Conservation (phyloP, 2,797 vertebrate genomes). For the Columba guinea region DNA sequence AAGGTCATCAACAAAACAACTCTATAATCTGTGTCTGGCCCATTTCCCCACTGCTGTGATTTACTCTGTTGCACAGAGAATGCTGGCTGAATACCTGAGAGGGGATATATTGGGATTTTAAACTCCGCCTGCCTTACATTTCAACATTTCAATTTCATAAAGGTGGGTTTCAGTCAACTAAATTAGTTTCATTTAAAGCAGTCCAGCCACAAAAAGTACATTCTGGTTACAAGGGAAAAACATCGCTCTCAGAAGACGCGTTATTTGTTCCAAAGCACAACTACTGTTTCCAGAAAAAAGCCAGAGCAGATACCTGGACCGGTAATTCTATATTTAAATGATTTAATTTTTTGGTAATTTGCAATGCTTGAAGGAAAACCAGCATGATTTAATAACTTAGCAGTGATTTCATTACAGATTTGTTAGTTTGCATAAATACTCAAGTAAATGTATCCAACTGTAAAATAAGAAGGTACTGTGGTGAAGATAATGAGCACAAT, state of each 20-base stretch:
- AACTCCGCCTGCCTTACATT: not conserved
- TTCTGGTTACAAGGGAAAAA: not conserved
- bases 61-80: not conserved
- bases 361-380: not conserved
- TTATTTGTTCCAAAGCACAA: not conserved
- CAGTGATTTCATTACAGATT: slow-evolving; percentile 5
- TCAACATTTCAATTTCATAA: not conserved
- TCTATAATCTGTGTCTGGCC: not conserved
- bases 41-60: not conserved
- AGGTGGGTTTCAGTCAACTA: not conserved
- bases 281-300: not conserved
- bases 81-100: not conserved
- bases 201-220: not conserved
- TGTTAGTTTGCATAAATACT: slow-evolving; percentile 6
- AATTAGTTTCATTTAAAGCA: not conserved
- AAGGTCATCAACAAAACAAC: not conserved
- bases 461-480: not conserved
- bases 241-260: not conserved
- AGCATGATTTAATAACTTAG: slow-evolving; percentile 8
- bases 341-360: slow-evolving; percentile 11
- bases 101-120: not conserved
- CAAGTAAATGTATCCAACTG: not conserved
- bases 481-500: not conserved
- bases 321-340: not conserved
- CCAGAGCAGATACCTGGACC: not conserved